These are phyloP conservation scores for Corythornis cristatus DNA, from an alignment of 2,113 vertebrate genomes.

Conservation along the genomic window DNA sequence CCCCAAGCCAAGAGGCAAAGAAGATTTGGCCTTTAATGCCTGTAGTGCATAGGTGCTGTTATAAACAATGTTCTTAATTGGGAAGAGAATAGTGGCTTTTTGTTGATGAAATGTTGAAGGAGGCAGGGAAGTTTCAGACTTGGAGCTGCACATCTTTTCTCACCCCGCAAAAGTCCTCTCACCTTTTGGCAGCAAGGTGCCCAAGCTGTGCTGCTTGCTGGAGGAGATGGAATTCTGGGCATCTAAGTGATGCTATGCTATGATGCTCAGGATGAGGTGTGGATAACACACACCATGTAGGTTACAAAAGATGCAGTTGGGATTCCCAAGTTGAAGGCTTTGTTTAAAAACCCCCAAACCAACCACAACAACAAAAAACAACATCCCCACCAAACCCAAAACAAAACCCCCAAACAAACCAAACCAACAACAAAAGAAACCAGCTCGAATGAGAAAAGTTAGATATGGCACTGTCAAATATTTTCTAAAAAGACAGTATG, in stretches of 20 bases:
- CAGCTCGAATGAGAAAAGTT: not conserved
- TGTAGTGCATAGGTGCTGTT: not conserved
- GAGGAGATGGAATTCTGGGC: not conserved
- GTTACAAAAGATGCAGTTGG: not conserved
- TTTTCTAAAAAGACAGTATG: not conserved
- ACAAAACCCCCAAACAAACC: not conserved
- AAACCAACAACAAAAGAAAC: not conserved
- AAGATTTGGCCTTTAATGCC: not conserved
- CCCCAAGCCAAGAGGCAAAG: not conserved
- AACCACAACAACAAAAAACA: not conserved
- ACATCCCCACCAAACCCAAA: too few relatives aligned
- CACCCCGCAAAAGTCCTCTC: too few relatives aligned
- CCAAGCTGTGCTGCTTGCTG: not conserved
- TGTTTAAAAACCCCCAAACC: not conserved
- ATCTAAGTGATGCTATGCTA: not conserved
- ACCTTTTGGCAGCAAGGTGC: not conserved
- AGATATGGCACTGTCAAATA: not conserved
- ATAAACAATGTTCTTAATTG: not conserved
- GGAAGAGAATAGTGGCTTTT: not conserved
- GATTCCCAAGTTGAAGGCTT: not conserved
- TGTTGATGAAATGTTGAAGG: not conserved
- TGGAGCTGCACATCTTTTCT: not conserved
- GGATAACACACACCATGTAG: not conserved
- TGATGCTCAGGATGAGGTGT: not conserved
- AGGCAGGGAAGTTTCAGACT: not conserved